Conservation (phyloP, 2,113 vertebrate species). For the Cyphomyrus plagiostoma region DNA sequence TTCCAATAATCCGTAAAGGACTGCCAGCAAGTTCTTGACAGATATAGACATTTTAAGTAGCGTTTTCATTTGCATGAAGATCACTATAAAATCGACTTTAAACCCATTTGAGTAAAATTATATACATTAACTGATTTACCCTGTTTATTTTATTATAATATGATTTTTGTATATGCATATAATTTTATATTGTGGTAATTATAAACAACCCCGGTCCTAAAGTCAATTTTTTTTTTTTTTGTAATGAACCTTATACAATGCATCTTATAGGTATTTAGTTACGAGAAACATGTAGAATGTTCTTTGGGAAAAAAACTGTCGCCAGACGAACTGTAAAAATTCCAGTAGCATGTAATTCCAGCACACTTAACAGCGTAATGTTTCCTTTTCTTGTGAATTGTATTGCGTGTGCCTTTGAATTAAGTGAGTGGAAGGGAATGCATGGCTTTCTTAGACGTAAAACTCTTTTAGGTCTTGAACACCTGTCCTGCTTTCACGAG, state of each 20-base stretch:
- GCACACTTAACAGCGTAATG: neutral
- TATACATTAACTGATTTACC: neutral
- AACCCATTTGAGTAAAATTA: neutral
- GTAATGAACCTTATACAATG: neutral
- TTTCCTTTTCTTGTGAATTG: neutral
- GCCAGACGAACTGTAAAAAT: neutral
- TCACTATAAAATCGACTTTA: neutral
- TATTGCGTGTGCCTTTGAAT: neutral
- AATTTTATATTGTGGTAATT: neutral
- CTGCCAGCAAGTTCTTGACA: neutral
- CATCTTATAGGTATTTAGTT: neutral
- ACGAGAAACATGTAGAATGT: neutral
- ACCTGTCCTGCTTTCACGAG: slow-evolving; percentile 47
- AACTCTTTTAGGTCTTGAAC: slow-evolving; percentile 44
- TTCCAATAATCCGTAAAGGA: neutral
- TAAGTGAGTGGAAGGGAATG: slow-evolving; percentile 23
- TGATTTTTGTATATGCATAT: neutral
- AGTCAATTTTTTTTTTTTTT: neutral
- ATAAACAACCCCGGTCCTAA: neutral
- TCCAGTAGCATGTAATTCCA: neutral
- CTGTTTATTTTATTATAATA: neutral
- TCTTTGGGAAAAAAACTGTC: neutral
- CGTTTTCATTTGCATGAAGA: neutral
- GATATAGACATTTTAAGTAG: neutral
- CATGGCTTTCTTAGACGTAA: slow-evolving; percentile 54